Base-by-base conservation (phyloP, 30 jellyfish, hydroid and myxozoan species). In the Cassiopea andromeda region DNA sequence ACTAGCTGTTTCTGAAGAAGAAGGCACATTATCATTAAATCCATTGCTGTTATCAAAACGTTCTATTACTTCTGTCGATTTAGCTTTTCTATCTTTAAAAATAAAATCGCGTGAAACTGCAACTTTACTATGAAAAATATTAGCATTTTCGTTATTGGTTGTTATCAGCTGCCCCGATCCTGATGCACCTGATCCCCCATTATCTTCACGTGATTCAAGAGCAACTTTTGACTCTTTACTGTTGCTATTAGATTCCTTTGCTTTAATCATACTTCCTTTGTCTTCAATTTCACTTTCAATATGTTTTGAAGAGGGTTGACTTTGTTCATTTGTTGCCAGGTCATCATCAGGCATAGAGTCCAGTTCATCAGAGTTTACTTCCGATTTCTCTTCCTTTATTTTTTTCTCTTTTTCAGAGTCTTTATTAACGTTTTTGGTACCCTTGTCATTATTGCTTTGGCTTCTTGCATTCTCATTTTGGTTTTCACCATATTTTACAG, bases 321-420 rank as follows among this genome's bases (percentile, higher is more conserved):
- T 81, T 47, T 88, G 89, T 76, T 88, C 96, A 71, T 88, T 88
- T 9, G 96, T 88, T 18, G 90, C 91, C 74, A 45, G 82, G 46
- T 85, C 93, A 2, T 85, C 93, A 48, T 85, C 93, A 7, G 80
- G 60, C 69, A n/a, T 77, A 2, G 93, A 85, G 43, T 73, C 87
- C 27, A 19, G 2, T 59, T 85, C 93, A 16, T 73, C 87, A 12
- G 83, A 17, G 69, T 43, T 81, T 49, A 38, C 43, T 48, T 77
- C 83, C 3, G 86, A 44, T 16, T 73, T 73, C 18, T 19, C n/a
- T 2, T 85, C 93, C 44, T 72, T 85, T n/a, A 10, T 45, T 0
- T 74, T 85, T 45, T 85, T 78, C 45, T 85, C 87, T 16, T 69
- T 71, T 44, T 67, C 76, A 64, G 15, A 2, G 2, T 18, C 10